Base-by-base conservation (phyloP, 2,797 vertebrate species). In the Urosaurus nigricauda region DNA sequence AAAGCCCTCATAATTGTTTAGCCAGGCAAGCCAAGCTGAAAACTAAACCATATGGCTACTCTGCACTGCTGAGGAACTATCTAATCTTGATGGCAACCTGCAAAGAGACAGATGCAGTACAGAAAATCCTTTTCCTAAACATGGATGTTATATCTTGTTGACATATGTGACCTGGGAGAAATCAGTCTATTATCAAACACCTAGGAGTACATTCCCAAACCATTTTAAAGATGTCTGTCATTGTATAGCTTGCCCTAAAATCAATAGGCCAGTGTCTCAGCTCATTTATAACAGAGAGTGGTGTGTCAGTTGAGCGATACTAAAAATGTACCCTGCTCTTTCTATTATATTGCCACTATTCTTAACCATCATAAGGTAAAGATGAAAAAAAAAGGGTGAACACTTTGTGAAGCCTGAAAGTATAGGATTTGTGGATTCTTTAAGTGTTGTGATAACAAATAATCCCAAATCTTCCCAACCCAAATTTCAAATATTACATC, bases 331-430 rank as follows among this genome's bases (percentile, higher is more conserved):
- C 82, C 71, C 60, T 65, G 53, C 83, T 77, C 71, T 78, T 88
- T 9, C 65, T 79, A 8, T 56, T 91, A 78, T 29, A 37, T 79
- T 88, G 81, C 90, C 77, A 77, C 17, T 1, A n/a, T 84, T 88
- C 17, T 13, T 77, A n/a, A 32, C 82, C 43, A 17, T 90, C 93
- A n/a, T 65, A 84, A 86, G 63, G 29, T 24, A 90, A 79, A 89
- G 88, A 85, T 32, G 0, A 90, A 90, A 90, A 90, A 79, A 1
- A 73, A 5, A 5, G 43, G 29, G 16, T 26, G 2, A 87, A 32
- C 75, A 68, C 71, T 93, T 91, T 91, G 83, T 87, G 92, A 92
- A 91, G 35, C 47, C 12, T 2, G 90, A 7, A 87, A 56, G 13
- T 43, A 74, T 60, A 84, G 58, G 43, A 68, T 83, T 65, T 63